Conservation (phyloP, 37 sponge, comb jelly and placozoan genomes). For the Mnemiopsis leidyi region DNA sequence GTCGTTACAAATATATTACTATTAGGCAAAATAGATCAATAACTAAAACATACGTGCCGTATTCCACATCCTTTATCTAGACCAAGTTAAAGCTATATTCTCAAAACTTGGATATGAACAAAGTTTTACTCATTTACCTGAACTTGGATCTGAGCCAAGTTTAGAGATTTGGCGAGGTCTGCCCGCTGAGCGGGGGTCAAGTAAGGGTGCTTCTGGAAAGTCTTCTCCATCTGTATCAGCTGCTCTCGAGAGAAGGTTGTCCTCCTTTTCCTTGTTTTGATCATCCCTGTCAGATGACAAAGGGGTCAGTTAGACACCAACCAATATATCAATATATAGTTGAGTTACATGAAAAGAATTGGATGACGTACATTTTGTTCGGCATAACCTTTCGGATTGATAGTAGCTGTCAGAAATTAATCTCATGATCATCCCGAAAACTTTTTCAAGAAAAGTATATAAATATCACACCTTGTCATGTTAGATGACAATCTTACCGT, state of each 20-base stretch:
- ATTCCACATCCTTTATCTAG: background rate
- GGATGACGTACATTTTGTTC: too few species aligned
- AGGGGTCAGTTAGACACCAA: too few species aligned
- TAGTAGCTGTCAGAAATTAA: too few species aligned
- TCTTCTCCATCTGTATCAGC: constrained; percentile 42
- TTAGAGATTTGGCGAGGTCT: background rate
- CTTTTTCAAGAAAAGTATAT: too few species aligned
- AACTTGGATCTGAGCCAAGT: constrained; percentile 48
- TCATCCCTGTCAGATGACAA: background rate
- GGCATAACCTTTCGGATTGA: too few species aligned
- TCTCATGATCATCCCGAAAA: too few species aligned
- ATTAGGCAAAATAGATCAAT: background rate
- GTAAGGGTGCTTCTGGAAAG: constrained; percentile 49
- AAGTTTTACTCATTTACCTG: constrained; percentile 26
- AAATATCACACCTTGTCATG: too few species aligned
- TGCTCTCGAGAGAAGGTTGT: constrained; percentile 48
- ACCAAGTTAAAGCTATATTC: background rate
- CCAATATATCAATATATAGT: too few species aligned
- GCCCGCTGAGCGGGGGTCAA: constrained; percentile 31
- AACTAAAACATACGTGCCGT: background rate
- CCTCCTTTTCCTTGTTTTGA: constrained; percentile 12
- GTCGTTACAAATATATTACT: background rate
- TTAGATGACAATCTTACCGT: too few species aligned
- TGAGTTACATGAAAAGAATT: too few species aligned
- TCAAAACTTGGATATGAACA: background rate